Evolutionary conservation across 2,888 invertebrate species (phyloP), one percentile per base, ranked within the genome.

Genomic region (Holacanthella duospinosa): DNA sequence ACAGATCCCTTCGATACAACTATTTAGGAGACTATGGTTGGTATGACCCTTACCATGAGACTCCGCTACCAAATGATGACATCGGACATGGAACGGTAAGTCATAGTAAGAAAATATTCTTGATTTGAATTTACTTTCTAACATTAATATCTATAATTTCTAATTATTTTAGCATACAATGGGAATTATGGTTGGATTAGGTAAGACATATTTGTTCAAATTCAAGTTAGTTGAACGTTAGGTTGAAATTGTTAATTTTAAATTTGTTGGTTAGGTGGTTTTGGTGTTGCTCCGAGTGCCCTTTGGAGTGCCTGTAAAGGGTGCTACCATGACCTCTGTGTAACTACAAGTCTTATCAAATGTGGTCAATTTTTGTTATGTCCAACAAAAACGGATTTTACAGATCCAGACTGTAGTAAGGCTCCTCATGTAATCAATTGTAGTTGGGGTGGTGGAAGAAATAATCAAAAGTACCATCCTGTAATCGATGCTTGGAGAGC

Each of bases 371-470:
- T 61, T 36, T 56, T 66, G 24, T 27, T 62, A 2, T 66, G 64
- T 27, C 67, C 67, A 24, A 57, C 44, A 1, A 26, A 58, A n/a
- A 21, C 60, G 24, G 26, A 59, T 12, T 54, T 60, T 1, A 58
- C 36, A 12, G 43, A 56, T 1, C 9, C 36, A 6, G 54, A 62
- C 29, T 65, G 63, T 27, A 28, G 64, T 1, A 43, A 62, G 16
- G 53, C 55, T 16, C 68, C 66, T 4, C 58, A 68, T 36, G 60
- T 66, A 19, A 60, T 66, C 0, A 64, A 55, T 29, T 66, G 66
- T 48, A 65, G 65, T 6, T 68, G 68, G 68, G 68, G 66, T 19
- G 65, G 64, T 1, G 63, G 57, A 0, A 44, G 62, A 1, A 64
- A 57, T 12, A 60, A 62, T 12, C 29, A 19, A 12, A 61, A 55